Evolutionary conservation across 1,140 invertebrate genomes (phyloP).

Genomic region (Halyomorpha halys): DNA sequence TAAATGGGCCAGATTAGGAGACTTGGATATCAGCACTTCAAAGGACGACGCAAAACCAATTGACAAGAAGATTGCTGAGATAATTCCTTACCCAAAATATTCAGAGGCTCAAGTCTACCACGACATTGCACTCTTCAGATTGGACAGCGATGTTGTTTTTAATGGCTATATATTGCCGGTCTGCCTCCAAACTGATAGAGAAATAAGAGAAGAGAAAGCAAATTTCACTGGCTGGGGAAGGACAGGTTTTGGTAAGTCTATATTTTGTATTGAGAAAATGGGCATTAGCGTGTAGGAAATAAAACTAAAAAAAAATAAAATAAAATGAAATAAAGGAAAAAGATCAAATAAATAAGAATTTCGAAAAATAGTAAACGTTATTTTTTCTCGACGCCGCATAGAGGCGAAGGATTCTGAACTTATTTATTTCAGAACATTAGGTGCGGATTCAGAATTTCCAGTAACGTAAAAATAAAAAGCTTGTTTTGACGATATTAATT

Average conservation of each 20-base stretch:
- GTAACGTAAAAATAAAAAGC: too few relatives aligned
- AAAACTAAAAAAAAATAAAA: too few relatives aligned
- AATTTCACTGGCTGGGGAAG: slow-evolving; percentile 45
- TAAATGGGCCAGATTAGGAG: slow-evolving; percentile 31
- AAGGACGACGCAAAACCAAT: slow-evolving; percentile 27
- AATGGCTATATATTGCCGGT: slow-evolving; percentile 37
- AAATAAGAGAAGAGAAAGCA: slow-evolving; percentile 28
- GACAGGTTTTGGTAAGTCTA: slow-evolving; percentile 28
- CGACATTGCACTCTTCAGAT: slow-evolving; percentile 49
- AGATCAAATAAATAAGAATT: too few relatives aligned
- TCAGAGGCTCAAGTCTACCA: slow-evolving; percentile 39
- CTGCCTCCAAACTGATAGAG: slow-evolving; percentile 35
- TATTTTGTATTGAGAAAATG: too few relatives aligned
- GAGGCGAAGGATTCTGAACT: too few relatives aligned
- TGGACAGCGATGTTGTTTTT: slow-evolving; percentile 35
- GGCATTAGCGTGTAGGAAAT: too few relatives aligned
- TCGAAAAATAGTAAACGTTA: too few relatives aligned
- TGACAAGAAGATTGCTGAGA: slow-evolving; percentile 33
- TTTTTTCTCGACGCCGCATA: too few relatives aligned
- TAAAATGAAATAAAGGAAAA: too few relatives aligned
- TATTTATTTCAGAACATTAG: too few relatives aligned
- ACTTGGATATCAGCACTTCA: slow-evolving; percentile 30
- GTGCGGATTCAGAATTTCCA: too few relatives aligned
- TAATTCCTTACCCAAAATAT: slow-evolving; percentile 41
- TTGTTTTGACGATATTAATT: too few relatives aligned